Base-by-base conservation (phyloP, 2,888 invertebrate genomes). In the Phortica okadai region DNA sequence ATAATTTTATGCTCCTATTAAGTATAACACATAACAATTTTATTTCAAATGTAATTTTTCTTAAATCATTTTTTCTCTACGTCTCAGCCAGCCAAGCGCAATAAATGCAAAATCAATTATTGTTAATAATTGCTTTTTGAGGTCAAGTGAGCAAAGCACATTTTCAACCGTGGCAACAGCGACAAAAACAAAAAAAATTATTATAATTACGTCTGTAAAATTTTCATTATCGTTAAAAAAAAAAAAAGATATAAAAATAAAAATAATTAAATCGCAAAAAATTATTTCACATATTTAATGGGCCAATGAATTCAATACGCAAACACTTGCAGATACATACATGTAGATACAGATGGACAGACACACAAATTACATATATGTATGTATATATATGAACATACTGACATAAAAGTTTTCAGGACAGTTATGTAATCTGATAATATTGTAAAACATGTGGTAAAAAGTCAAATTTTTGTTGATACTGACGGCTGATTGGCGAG, bases 91-190 rank as follows among this genome's bases (percentile, higher is more conserved):
- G 4, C 33, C 33, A 5, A 5, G 6, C 50, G 14, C 50, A 50
- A 8, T 50, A 25, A 21, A 62, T 8, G 62, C 62, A 56, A 56
- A 56, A 56, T 56, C 56, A 21, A 62, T 62, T 62, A 25, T 62
- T 62, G 62, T 62, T 62, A 62, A 6, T 62, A 62, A 62, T 62
- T 62, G 16, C 62, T 16, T 62, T 62, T 62, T 62, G 62, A 62
- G 62, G 62, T 62, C 62, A 62, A 62, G 62, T 62, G 25, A 6
- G 62, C 16, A 25, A 62, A 62, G 25, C 8, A 21, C 21, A 16
- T 10, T 25, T 62, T 62, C 21, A 62, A 62, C 1, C 8, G 21
- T 21, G 21, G 16, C 62, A 62, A 62, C 62, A 62, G 25, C 33
- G 16, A 25, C 25, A 21, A 25, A 7, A 8, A 21, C 58, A 59